Evolutionary conservation across 1,140 invertebrate species (phyloP), one percentile per base, ranked within the genome.

Genomic region (Chironomus tepperi): DNA sequence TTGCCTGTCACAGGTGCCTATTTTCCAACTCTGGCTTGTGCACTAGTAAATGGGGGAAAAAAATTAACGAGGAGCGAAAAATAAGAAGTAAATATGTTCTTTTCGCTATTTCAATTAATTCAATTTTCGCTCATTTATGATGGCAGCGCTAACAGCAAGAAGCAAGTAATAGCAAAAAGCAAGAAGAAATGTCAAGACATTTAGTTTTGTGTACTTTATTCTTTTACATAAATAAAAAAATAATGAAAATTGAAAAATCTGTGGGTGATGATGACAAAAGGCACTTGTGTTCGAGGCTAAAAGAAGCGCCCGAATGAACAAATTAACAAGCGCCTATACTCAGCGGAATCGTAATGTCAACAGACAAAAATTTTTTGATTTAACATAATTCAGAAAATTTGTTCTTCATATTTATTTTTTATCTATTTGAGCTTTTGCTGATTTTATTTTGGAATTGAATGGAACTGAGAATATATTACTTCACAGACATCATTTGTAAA

Each of bases 231-330:
- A 74, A 74, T 83, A 83, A 0, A 77, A 72, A 2, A 79, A 79
- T 8, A 80, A 73, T 42, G 34, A 43, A 65, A 73, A 73, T 16
- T 34, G 24, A 34, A 74, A n/a, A 42, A 42, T 86, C 85, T 73
- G 84, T 81, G 0, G 89, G 89, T 16, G 93, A 83, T 77, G 89
- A 88, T 34, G 24, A 34, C 24, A 34, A 34, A 34, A 34, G 24
- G 24, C 24, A 34, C 24, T 34, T 34, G 24, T 34, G 24, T 5
- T 34, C 5, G 24, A 34, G 24, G 24, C 24, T 34, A 5, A 34
- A 34, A 42, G 91, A 82, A 1, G 89, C 86, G 79, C 93, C 91
- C 77, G 15, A 57, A 34, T 2, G 24, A 34, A 5, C 1, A 34
- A 57, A 57, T 57, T 57, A 57, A n/a, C 47, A n/a, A 57, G n/a